Evolutionary conservation across 2,797 vertebrate genomes (phyloP).

Genomic region (Diplodus puntazzo): DNA sequence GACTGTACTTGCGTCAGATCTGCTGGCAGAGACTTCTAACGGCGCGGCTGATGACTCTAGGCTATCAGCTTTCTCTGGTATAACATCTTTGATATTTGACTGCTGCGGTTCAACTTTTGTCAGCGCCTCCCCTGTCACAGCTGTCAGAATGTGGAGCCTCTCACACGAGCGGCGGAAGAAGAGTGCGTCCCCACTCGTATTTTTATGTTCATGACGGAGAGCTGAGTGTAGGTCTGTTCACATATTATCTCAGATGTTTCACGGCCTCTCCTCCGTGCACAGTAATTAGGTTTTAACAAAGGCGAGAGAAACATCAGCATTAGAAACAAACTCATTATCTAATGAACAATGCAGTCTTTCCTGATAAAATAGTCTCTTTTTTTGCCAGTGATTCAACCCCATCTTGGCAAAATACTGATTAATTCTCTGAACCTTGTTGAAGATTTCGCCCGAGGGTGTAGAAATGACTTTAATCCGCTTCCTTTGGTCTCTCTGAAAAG

Average conservation of each 20-base stretch:
- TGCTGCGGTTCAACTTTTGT: constrained; percentile 35
- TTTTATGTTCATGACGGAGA: background rate
- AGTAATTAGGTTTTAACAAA: constrained; percentile 41
- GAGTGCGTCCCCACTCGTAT: background rate
- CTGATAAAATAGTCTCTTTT: constrained; percentile 33
- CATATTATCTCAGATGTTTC: background rate
- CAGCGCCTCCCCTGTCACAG: constrained; percentile 28
- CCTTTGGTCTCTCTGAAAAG: constrained; percentile 71
- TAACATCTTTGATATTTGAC: constrained; percentile 53
- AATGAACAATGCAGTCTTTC: constrained; percentile 40
- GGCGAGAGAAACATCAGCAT: constrained; percentile 35
- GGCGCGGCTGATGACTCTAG: constrained; percentile 12
- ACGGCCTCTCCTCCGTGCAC: background rate
- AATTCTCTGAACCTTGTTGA: constrained; percentile 69
- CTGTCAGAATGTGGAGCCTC: constrained; percentile 38
- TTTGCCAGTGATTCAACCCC: constrained; percentile 33
- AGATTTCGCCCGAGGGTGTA: constrained; percentile 61
- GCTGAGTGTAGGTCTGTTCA: constrained; percentile 7
- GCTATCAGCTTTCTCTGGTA: constrained; percentile 41
- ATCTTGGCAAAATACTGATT: constrained; percentile 69
- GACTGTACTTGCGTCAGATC: constrained; percentile 54
- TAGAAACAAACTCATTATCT: constrained; percentile 54
- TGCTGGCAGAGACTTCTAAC: constrained; percentile 37
- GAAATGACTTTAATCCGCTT: constrained; percentile 76
- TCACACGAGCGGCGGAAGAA: background rate